A percentile compares a stretch with the other conserved stretches of the same genome.
These are phyloP conservation scores for Parasteatoda lunata DNA, from an alignment of 2,888 invertebrate species.

Conservation along the genomic window DNA sequence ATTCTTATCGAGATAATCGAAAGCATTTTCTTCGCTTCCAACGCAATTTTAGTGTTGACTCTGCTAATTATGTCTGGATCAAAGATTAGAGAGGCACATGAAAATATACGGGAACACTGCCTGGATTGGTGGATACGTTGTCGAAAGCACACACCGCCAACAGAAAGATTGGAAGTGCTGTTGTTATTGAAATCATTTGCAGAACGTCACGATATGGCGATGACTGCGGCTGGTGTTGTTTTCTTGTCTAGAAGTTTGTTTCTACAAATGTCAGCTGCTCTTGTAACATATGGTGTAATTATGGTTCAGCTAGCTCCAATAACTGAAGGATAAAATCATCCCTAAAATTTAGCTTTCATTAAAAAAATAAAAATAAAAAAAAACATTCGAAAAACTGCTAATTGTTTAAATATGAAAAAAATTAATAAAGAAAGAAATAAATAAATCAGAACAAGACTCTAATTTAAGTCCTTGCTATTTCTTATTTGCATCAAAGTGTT, in stretches of 20 bases:
- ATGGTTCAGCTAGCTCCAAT: conserved; percentile 19
- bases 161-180: neutral
- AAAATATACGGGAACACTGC: conserved; percentile 6
- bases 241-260: conserved; percentile 10
- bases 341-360: too few relatives aligned
- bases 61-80: conserved; percentile 25
- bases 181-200: conserved; percentile 24
- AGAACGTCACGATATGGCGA: conserved; percentile 26
- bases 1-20: conserved; percentile 32
- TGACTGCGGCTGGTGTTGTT: conserved; percentile 31
- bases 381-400: too few relatives aligned
- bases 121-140: neutral
- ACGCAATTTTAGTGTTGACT: conserved; percentile 7
- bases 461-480: too few relatives aligned
- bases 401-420: too few relatives aligned
- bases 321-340: too few relatives aligned
- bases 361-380: too few relatives aligned
- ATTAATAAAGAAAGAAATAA: too few relatives aligned
- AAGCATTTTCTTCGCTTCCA: conserved; percentile 10
- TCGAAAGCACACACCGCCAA: neutral
- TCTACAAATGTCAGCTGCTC: conserved; percentile 14
- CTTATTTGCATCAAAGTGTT: too few relatives aligned
- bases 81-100: conserved; percentile 10
- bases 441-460: too few relatives aligned
- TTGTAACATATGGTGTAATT: conserved; percentile 35